phyloP scores from a whole-genome alignment of 23 tunicate genomes.

The Halocynthia roretzi region DNA sequence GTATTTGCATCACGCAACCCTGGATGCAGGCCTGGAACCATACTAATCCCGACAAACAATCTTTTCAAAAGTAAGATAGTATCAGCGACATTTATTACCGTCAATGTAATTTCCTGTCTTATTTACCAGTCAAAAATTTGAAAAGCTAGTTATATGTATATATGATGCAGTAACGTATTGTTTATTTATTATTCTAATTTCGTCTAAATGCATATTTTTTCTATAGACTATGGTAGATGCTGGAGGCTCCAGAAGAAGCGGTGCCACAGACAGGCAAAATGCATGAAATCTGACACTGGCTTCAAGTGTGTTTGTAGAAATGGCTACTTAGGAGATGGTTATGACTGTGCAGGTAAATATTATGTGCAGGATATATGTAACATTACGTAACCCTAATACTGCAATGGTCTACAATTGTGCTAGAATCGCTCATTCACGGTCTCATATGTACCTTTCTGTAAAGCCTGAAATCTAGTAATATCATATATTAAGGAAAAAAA shows the following conservation, averaged over 20 bases:
- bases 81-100: too few species aligned
- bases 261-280: background rate
- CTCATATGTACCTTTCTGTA: background rate
- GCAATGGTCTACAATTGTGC: background rate
- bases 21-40: too few species aligned
- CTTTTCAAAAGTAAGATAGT: too few species aligned
- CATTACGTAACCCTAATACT: too few species aligned
- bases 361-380: background rate
- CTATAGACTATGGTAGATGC: background rate
- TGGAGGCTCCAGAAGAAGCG: background rate
- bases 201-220: background rate
- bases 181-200: background rate
- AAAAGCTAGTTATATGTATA: too few species aligned
- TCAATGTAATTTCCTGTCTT: too few species aligned
- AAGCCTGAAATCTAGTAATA: background rate
- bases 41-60: too few species aligned
- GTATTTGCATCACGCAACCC: too few species aligned
- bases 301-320: background rate
- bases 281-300: background rate
- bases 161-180: too few species aligned
- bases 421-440: background rate
- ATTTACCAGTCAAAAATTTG: too few species aligned
- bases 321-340: constrained; percentile 3
- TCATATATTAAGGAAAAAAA: background rate
- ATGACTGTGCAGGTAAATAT: background rate